Evolutionary conservation across 2,797 vertebrate species (phyloP), one percentile per base, ranked within the genome.

Genomic region (Miichthys miiuy): DNA sequence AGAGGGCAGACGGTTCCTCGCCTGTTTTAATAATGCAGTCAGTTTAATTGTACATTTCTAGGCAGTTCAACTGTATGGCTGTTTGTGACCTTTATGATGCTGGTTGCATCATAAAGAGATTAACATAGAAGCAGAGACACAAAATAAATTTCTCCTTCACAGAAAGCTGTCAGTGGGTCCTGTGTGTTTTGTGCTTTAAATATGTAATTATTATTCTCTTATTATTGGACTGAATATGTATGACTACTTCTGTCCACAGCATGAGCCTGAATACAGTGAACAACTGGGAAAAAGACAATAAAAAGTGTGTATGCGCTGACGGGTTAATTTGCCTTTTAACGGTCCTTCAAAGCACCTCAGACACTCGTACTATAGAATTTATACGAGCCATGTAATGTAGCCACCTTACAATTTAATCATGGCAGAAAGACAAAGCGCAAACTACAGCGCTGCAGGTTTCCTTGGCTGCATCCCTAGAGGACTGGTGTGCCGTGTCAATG

Each of bases 91-190:
- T 85, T 84, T 38, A 56, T 63, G 80, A 68, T 82, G 79, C 58
- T 21, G 69, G 68, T 63, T 61, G 68, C 78, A 81, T 72, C 63
- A 57, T 38, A 21, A 77, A 70, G 77, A 76, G 61, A 82, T 79
- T 68, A 68, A 75, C 84, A 80, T 92, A 80, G 84, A 86, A 38
- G 69, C 81, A 71, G 79, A 87, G 79, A 87, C 50, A 67, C 44
- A 23, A 77, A 93, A 93, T 91, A 93, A 91, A 94, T 71, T 86
- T 67, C 50, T 78, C 75, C 70, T 75, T 80, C 76, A 85, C 77
- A 72, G 68, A 84, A 76, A 74, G 44, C 30, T 57, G 18, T 58
- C 51, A 55, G 41, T 73, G 65, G 50, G 1, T 55, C 47, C 5
- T 66, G 74, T 85, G 68, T 64, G 13, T 85, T 86, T 80, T 68